phyloP scores from a whole-genome alignment of 2,113 vertebrate species.

The Elephas maximus region DNA sequence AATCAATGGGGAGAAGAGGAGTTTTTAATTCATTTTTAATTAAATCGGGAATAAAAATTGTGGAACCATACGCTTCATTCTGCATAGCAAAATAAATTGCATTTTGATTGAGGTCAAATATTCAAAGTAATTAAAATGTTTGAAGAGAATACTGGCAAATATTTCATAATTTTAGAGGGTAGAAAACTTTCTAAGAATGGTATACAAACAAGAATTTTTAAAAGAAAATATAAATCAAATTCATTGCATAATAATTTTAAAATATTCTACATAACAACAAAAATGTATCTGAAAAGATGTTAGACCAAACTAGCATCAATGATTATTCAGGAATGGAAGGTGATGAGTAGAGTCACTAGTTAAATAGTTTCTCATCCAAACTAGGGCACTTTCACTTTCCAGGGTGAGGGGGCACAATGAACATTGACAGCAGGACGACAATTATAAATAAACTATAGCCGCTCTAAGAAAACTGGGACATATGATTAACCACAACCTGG shows the following conservation, averaged over 20 bases:
- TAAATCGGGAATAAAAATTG: background rate
- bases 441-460: rapidly evolving
- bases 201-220: background rate
- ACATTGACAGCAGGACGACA: rapidly evolving
- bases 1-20: background rate
- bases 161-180: background rate
- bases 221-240: background rate
- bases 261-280: background rate
- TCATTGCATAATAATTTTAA: too few species aligned
- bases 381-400: too few species aligned
- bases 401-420: rapidly evolving
- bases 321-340: background rate
- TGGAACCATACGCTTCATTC: background rate
- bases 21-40: too few species aligned
- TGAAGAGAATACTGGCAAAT: background rate
- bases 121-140: background rate
- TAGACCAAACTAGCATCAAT: background rate
- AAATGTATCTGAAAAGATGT: background rate
- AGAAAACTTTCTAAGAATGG: background rate
- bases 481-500: rapidly evolving
- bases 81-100: background rate
- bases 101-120: background rate
- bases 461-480: rapidly evolving
- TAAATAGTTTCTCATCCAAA: rapidly evolving
- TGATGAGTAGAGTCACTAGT: background rate